Evolutionary conservation across 2,888 invertebrate species (phyloP), one percentile per base, ranked within the genome.

Genomic region (Agonum fuliginosum): DNA sequence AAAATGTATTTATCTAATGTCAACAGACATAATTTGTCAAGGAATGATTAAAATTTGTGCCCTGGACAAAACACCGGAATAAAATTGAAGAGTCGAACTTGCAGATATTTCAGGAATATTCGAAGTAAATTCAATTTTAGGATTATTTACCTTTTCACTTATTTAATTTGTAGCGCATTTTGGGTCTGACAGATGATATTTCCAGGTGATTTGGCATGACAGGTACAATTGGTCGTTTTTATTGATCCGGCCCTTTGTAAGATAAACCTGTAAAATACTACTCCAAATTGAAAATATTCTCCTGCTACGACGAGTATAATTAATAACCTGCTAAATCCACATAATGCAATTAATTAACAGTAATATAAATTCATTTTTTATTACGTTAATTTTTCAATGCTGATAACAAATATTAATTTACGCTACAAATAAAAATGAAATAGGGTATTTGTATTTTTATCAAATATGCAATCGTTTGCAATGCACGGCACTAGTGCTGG

Each of bases 111-210:
- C 20, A 17, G 48, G 24, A 24, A 24, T 24, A 54, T 22, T 22
- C 19, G 58, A 30, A 34, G 30, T 17, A 8, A 30, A 62, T 62
- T 62, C 3, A 14, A 62, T 62, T 62, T 62, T 54, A 30, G 30
- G 27, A 62, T 46, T 62, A 62, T 62, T 62, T 30, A 62, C 58
- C 30, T 62, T 54, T 54, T 62, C 58, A 62, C 58, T 62, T 62
- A 30, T 62, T 62, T 30, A 62, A 62, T 62, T 62, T 62, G 27
- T 27, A 62, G 14, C 58, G 27, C 19, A 62, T 62, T 62, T 30
- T 30, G 30, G 58, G 30, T 62, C 14, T 67, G 67, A 67, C 67
- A 62, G 62, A 20, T 67, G 41, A 67, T 67, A 41, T 67, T 67
- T 67, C 67, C 41, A 20, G 14, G 22, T 67, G 41, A 67, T 67